phyloP scores from a whole-genome alignment of 1,140 invertebrate genomes.

The Hermetia illucens region DNA sequence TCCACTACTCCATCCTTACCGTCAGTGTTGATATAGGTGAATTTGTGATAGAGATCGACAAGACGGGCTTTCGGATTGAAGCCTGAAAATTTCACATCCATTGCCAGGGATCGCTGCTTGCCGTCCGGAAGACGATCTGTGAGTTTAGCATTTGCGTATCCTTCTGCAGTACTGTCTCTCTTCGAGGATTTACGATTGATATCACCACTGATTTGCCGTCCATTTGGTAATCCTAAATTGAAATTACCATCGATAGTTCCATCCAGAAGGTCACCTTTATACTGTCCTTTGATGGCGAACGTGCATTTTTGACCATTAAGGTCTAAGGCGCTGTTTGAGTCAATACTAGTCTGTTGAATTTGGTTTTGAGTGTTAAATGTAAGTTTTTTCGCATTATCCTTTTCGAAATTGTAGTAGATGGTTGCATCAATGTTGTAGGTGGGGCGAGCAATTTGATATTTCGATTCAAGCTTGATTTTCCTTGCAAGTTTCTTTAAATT shows the following conservation, averaged over 20 bases:
- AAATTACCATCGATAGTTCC: conserved; percentile 24
- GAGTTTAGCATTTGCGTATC: conserved; percentile 22
- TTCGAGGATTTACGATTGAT: conserved; percentile 22
- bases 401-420: conserved; percentile 49
- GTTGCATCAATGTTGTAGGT: conserved; percentile 41
- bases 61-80: conserved; percentile 30
- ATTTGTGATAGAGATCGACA: conserved; percentile 23
- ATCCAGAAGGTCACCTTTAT: conserved; percentile 28
- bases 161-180: conserved; percentile 18
- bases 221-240: conserved; percentile 34
- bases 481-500: conserved; percentile 36
- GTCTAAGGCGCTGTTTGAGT: conserved; percentile 41
- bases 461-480: conserved; percentile 46
- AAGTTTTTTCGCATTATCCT: conserved; percentile 48
- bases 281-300: conserved; percentile 33
- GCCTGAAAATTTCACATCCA: conserved; percentile 33
- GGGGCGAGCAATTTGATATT: conserved; percentile 37
- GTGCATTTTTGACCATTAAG: conserved; percentile 33
- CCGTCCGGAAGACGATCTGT: conserved; percentile 19
- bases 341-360: conserved; percentile 36
- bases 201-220: conserved; percentile 23
- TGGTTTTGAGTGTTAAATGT: conserved; percentile 39
- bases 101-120: conserved; percentile 28
- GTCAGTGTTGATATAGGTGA: conserved; percentile 22
- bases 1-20: conserved; percentile 22